phyloP scores from a whole-genome alignment of 2,113 vertebrate species.

The Oceanites oceanicus region DNA sequence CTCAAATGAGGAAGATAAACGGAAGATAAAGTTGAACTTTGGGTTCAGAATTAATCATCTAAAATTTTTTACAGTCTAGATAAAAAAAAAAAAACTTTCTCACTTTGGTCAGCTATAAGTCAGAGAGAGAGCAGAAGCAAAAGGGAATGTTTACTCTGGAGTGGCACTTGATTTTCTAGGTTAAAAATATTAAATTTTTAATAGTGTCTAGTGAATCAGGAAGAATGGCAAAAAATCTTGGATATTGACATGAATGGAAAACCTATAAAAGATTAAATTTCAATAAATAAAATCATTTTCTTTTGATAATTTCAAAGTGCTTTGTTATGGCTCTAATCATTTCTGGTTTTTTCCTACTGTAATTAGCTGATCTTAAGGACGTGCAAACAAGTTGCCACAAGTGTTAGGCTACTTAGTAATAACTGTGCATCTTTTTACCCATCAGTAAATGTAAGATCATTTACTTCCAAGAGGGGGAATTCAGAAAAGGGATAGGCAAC shows the following conservation, averaged over 20 bases:
- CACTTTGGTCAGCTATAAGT: neutral
- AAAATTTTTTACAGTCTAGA: neutral
- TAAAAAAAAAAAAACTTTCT: neutral
- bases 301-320: constrained; percentile 16
- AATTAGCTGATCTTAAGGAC: constrained; percentile 41
- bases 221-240: neutral
- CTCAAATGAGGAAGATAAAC: neutral
- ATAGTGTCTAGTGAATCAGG: neutral
- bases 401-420: constrained; percentile 49
- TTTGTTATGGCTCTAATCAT: constrained; percentile 28
- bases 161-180: neutral
- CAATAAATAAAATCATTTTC: constrained; percentile 11
- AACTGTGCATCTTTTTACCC: constrained; percentile 28
- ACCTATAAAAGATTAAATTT: neutral
- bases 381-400: constrained; percentile 56
- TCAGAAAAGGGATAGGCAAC: constrained; percentile 67
- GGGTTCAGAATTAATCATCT: neutral
- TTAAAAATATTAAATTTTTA: neutral
- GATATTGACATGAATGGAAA: neutral
- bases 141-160: neutral
- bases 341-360: neutral
- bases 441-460: constrained; percentile 54
- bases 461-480: constrained; percentile 63
- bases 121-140: neutral
- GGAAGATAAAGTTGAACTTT: neutral